Conservation (phyloP, 2,888 invertebrate genomes). For the Trachelus troglodyta region DNA sequence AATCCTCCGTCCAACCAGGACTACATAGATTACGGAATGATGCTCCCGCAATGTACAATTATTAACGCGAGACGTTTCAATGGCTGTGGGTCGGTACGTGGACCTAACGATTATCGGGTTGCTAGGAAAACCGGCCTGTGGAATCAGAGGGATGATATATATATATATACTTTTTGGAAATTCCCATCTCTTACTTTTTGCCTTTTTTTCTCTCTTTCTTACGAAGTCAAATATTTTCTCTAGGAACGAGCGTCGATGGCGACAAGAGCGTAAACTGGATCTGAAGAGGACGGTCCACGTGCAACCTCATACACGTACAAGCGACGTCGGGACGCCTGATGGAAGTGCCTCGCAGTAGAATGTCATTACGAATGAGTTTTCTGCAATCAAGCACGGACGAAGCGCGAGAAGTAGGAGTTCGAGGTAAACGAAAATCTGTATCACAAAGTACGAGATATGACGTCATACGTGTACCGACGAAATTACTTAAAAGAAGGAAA, state of each 20-base stretch:
- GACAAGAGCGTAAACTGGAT: not conserved
- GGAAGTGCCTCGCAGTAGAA: not conserved
- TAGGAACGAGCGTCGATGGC: not conserved
- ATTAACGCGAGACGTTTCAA: constrained; percentile 41
- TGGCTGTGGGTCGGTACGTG: not conserved
- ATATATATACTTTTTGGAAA: not conserved
- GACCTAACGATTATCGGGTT: not conserved
- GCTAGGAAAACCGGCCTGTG: not conserved
- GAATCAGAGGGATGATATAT: not conserved
- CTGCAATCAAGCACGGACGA: not conserved
- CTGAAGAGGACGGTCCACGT: not conserved
- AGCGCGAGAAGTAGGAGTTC: not conserved
- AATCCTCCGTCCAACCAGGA: constrained; percentile 51
- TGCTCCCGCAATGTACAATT: constrained; percentile 48
- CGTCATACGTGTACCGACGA: not conserved
- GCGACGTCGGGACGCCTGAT: not conserved
- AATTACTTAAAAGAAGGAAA: not conserved
- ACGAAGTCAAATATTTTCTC: not conserved
- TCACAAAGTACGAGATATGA: not conserved
- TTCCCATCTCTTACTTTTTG: not conserved
- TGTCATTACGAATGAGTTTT: no score
- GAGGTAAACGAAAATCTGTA: not conserved
- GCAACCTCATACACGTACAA: not conserved
- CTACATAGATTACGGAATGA: constrained; percentile 56
- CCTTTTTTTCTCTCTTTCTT: not conserved